These are phyloP conservation scores for Pseudomyrmex pallidus DNA, from an alignment of 1,140 invertebrate genomes.

Conservation along the genomic window DNA sequence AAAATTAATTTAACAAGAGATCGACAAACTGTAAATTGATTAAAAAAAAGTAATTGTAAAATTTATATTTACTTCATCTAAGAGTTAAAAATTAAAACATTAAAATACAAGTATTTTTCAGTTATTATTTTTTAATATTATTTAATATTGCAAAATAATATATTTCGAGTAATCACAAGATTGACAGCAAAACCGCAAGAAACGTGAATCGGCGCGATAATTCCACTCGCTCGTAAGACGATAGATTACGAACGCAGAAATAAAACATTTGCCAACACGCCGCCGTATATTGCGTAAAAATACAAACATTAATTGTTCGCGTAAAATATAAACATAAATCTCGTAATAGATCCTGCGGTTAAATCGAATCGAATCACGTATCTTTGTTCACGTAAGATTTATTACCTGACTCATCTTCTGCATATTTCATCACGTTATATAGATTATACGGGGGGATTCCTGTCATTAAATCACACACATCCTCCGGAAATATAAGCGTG, in stretches of 20 bases:
- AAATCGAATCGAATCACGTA: neutral
- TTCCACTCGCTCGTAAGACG: too few relatives aligned
- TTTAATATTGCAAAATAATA: too few relatives aligned
- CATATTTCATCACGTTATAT: neutral
- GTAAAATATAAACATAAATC: neutral
- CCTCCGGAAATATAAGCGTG: neutral
- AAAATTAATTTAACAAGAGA: too few relatives aligned
- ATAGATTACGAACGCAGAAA: neutral
- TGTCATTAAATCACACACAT: neutral
- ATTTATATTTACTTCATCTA: too few relatives aligned
- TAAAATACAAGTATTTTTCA: too few relatives aligned
- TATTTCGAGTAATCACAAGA: too few relatives aligned
- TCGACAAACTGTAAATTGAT: too few relatives aligned
- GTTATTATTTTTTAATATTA: too few relatives aligned
- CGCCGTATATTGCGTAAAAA: neutral
- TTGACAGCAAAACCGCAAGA: too few relatives aligned
- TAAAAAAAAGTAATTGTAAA: too few relatives aligned
- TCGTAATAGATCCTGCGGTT: neutral
- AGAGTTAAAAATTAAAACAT: too few relatives aligned
- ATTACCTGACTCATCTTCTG: neutral
- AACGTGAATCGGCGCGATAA: too few relatives aligned
- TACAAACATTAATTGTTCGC: neutral
- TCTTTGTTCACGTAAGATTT: neutral
- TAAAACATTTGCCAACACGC: neutral
- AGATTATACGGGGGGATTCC: neutral